Evolutionary conservation across 2,113 vertebrate species (phyloP), one percentile per base, ranked within the genome.

Genomic region (Syngnathus typhle): DNA sequence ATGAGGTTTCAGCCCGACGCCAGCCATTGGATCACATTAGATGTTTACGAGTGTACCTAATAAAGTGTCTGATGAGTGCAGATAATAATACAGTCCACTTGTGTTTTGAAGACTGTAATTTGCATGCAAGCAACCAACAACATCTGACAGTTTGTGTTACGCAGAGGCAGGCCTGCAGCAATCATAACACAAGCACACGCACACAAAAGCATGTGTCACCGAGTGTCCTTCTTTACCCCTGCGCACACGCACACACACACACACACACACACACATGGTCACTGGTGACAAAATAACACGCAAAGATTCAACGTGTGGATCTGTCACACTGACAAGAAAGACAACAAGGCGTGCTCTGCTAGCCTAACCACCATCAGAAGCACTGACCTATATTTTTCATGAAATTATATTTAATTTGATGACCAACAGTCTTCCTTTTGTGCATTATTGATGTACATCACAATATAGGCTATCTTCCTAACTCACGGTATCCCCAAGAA

Each of bases 101-200:
- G 58, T 37, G 58, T 60, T 38, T 51, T 60, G 12, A 58, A 32
- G 55, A 60, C 58, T 60, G 18, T 37, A 60, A 38, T 38, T 38
- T 60, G 18, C 9, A 60, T 60, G 58, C 58, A 60, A 19, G 36
- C 36, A 19, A 59, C 55, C 27, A 32, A 32, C 27, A 64, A 52
- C 41, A 68, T 77, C 60, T 69, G 72, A 78, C 75, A 78, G 73
- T 56, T 68, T 47, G 51, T 64, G 65, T 69, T 74, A 66, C 8
- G 7, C 54, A 43, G 69, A 69, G 61, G 36, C 18, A 60, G 1
- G 68, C 75, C 76, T 76, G 64, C 47, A 76, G 71, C 71, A 7
- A 39, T 61, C 58, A 76, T 65, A 78, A 67, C 64, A 55, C 16
- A 74, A 64, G 64, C 64, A 83, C 56, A 60, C 55, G 52, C 46